These are phyloP conservation scores for Trachelus stipa DNA, from an alignment of 2,888 invertebrate genomes.

Conservation along the genomic window DNA sequence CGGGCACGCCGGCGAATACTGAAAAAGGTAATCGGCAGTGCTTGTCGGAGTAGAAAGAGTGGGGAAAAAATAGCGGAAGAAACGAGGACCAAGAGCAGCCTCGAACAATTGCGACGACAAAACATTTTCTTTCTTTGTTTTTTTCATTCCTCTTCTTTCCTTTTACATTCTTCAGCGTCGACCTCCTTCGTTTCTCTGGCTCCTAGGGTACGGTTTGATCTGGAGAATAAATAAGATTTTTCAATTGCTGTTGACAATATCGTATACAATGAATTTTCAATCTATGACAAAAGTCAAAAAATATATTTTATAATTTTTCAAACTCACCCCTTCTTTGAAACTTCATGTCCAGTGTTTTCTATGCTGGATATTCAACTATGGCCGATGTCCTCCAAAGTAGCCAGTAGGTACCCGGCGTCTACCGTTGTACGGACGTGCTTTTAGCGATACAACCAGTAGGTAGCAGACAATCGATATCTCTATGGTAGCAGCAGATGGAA, in stretches of 20 bases:
- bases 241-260: not conserved
- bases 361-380: not conserved
- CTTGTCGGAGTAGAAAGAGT: not conserved
- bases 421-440: not conserved
- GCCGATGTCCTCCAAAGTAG: not conserved
- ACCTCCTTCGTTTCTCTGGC: not conserved
- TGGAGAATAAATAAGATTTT: not conserved
- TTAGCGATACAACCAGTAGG: not conserved
- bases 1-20: constrained; percentile 2
- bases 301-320: too few species aligned
- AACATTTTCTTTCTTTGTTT: not conserved
- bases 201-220: not conserved
- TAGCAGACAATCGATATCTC: constrained; percentile 51
- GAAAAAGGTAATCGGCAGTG: not conserved
- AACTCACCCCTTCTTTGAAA: too few species aligned
- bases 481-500: constrained; percentile 44
- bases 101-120: not conserved
- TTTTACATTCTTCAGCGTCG: not conserved
- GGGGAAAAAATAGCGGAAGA: not conserved
- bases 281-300: too few species aligned
- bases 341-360: not conserved
- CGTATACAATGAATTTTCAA: not conserved
- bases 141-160: not conserved
- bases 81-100: not conserved
- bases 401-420: not conserved